Percentiles rank a stretch among this genome's conserved stretches.
phyloP scores from a whole-genome alignment of 2,797 vertebrate species.

The Pelodytes ibericus region DNA sequence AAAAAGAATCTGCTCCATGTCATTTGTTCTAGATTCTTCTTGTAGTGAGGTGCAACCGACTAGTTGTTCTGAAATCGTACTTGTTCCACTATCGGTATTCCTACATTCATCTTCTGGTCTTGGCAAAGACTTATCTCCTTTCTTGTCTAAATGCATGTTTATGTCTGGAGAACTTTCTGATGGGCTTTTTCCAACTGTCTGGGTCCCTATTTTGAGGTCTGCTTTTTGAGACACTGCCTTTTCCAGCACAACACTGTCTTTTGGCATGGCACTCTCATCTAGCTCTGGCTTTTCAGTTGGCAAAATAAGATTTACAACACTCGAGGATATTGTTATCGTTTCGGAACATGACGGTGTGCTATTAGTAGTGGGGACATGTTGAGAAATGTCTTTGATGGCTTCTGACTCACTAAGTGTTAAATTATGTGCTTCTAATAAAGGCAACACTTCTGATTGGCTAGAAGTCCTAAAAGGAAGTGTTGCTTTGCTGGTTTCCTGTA shows the following conservation, averaged over 20 bases:
- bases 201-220: fast-evolving
- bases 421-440: conserved; percentile 24
- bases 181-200: conserved; percentile 26
- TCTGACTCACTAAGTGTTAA: conserved; percentile 16
- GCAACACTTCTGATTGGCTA: conserved; percentile 58
- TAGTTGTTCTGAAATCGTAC: not conserved
- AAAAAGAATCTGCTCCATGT: not conserved
- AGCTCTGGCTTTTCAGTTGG: conserved; percentile 36
- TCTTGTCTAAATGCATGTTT: conserved; percentile 3
- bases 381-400: not conserved
- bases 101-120: conserved; percentile 4
- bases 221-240: conserved; percentile 41
- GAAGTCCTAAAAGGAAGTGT: conserved; percentile 60
- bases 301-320: conserved; percentile 52
- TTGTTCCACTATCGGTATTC: not conserved
- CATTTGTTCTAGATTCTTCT: not conserved
- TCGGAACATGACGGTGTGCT: fast-evolving
- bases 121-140: not conserved
- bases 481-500: conserved; percentile 60
- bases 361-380: not conserved
- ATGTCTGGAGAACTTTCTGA: conserved; percentile 49
- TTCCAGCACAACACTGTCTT: conserved; percentile 53
- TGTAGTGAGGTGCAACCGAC: not conserved
- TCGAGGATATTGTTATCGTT: conserved; percentile 58
- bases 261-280: conserved; percentile 35